A percentile compares a stretch with the other conserved stretches of the same genome.
Evolutionary conservation across 2,113 vertebrate species (phyloP).

Genomic region (Pelodiscus sinensis): DNA sequence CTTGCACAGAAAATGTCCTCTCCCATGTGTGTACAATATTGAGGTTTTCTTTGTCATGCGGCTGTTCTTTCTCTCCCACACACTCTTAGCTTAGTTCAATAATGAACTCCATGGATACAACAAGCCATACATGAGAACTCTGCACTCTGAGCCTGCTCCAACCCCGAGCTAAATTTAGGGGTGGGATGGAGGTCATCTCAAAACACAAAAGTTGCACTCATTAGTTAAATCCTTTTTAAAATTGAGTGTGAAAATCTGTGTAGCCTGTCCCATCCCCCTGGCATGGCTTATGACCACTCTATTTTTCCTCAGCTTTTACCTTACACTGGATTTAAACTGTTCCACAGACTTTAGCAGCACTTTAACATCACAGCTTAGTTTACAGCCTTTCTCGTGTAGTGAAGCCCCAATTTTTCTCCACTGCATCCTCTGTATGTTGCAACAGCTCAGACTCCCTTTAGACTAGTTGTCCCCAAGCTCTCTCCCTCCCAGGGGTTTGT

Average conservation of each 20-base stretch:
- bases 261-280: no score
- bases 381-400: neutral
- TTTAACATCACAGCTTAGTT: neutral
- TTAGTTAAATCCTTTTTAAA: no score
- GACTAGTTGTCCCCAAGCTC: no score
- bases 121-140: neutral
- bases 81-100: neutral
- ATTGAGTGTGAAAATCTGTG: no score
- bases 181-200: neutral
- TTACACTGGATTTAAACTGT: neutral
- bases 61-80: neutral
- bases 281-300: no score
- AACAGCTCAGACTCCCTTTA: neutral
- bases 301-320: no score
- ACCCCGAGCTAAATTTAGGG: neutral
- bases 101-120: neutral
- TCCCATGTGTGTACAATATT: neutral
- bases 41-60: neutral
- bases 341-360: neutral
- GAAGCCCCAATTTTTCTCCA: neutral
- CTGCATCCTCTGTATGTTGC: neutral
- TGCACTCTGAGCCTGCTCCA: neutral
- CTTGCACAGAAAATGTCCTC: rapidly evolving
- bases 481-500: no score
- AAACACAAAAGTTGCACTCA: neutral